Conservation (phyloP, 2,797 vertebrate genomes). For the Melanotaenia boesemani region DNA sequence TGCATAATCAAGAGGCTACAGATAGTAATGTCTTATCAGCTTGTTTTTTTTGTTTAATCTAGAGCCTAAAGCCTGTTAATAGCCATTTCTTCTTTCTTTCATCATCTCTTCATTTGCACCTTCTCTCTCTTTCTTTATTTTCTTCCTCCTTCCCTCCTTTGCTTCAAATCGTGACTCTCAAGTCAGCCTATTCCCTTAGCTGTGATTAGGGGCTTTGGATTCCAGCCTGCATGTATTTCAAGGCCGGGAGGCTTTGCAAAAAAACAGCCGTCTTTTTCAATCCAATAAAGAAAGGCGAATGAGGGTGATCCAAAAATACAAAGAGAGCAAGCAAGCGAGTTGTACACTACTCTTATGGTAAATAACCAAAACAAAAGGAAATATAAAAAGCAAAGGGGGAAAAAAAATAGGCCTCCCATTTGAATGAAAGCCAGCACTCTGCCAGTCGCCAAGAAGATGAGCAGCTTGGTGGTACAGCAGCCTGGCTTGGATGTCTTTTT, state of each 20-base stretch:
- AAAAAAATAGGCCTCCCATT: constrained; percentile 39
- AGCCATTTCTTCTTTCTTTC: constrained; percentile 18
- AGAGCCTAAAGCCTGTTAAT: constrained; percentile 23
- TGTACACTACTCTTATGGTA: constrained; percentile 59
- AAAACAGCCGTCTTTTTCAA: constrained; percentile 60
- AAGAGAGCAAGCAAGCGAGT: constrained; percentile 50
- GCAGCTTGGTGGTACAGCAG: constrained; percentile 54
- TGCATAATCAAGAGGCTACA: constrained; percentile 25
- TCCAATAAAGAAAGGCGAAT: constrained; percentile 61
- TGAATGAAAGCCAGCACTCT: constrained; percentile 59
- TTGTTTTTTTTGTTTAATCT: constrained; percentile 17
- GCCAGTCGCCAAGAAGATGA: constrained; percentile 64
- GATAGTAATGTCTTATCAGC: constrained; percentile 37
- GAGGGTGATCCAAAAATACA: constrained; percentile 66
- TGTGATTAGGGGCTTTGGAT: constrained; percentile 75
- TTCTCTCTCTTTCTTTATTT: constrained; percentile 17
- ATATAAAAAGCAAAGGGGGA: constrained; percentile 36
- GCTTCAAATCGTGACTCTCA: constrained; percentile 70
- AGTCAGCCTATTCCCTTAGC: constrained; percentile 68
- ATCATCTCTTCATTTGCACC: constrained; percentile 30
- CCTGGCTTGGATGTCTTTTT: constrained; percentile 46
- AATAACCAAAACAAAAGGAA: constrained; percentile 61
- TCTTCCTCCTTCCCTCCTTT: constrained; percentile 25
- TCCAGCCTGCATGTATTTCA: constrained; percentile 74
- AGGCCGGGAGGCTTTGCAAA: constrained; percentile 59